phyloP scores from a whole-genome alignment of 2,888 invertebrate genomes.

The Allolobophora icterica region DNA sequence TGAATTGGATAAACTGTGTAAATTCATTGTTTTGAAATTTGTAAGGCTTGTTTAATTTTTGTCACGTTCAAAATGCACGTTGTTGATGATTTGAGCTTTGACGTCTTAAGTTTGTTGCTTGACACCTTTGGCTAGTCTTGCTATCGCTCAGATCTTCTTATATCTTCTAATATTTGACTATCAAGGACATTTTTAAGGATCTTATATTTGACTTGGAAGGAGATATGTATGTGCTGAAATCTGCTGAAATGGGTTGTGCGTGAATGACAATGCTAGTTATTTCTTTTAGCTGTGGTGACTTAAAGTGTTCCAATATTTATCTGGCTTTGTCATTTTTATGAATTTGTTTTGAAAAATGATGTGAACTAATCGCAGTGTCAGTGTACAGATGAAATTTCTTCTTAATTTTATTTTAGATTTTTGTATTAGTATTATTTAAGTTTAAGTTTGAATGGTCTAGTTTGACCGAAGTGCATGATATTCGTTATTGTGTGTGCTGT shows the following conservation, averaged over 20 bases:
- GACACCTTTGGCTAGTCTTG: too few species aligned
- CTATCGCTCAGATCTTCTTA: not conserved
- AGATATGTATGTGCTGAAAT: not conserved
- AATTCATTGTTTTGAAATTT: not conserved
- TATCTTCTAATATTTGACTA: not conserved
- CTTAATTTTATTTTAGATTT: not conserved
- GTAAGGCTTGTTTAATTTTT: not conserved
- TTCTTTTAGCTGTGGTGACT: not conserved
- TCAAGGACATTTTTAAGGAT: not conserved
- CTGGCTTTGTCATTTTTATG: conserved; percentile 6
- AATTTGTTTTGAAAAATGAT: not conserved
- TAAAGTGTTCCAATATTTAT: not conserved
- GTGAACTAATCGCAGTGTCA: not conserved
- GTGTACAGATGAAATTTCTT: not conserved
- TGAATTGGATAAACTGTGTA: not conserved
- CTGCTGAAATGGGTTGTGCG: too few species aligned
- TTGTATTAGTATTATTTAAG: not conserved
- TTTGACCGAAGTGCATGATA: not conserved
- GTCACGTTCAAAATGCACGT: not conserved
- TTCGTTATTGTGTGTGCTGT: not conserved
- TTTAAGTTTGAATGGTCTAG: not conserved
- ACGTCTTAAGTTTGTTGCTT: too few species aligned
- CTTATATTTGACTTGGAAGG: not conserved
- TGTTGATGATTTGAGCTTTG: not conserved
- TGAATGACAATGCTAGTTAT: not conserved